Evolutionary conservation across 2,113 vertebrate species (phyloP), one percentile per base, ranked within the genome.

Genomic region (Cyprinodon tularosa): DNA sequence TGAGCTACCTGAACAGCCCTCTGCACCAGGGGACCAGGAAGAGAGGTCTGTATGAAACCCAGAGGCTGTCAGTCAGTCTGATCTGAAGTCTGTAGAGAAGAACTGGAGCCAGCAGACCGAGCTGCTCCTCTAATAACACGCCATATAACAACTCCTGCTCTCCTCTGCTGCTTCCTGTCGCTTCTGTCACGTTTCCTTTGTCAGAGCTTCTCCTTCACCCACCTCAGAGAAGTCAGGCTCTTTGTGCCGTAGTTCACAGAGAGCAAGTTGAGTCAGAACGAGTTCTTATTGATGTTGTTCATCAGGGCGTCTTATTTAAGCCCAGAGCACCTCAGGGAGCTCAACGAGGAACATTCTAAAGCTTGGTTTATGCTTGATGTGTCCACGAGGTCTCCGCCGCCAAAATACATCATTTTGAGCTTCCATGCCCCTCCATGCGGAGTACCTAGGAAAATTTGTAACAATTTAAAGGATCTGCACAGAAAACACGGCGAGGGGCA

Each of bases 1-100:
- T 99, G 91, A 99, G 97, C 6, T 99, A 99, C 92, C 94, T 99
- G 95, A 99, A 99, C 93, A 98, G 96, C 91, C 98, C 97, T 85
- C 93, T 98, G 92, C 97, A 98, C 93, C 97, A 97, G 9, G 97
- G 97, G 81, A 98, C 97, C 84, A 95, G 97, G 86, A 99, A 98
- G 95, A 95, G 98, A 98, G 98, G 98, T 99, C 92, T 91, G 96
- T 90, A 84, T 87, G 37, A 84, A 61, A 36, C 37, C 13, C 29
- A 38, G 59, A 82, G 8, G 14, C 36, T 57, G 20, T 37, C 7
- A 22, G 48, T 39, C 71, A 42, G 42, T n/a, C 38, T 45, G 40
- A 17, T 12, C 15, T 7, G n/a, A 15, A 14, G 13, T 22, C 6
- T 45, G 68, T 61, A 72, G 68, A 81, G 68, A 61, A 2, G 17